phyloP scores from a whole-genome alignment of 2,888 invertebrate genomes.

The Chorisops tibialis region DNA sequence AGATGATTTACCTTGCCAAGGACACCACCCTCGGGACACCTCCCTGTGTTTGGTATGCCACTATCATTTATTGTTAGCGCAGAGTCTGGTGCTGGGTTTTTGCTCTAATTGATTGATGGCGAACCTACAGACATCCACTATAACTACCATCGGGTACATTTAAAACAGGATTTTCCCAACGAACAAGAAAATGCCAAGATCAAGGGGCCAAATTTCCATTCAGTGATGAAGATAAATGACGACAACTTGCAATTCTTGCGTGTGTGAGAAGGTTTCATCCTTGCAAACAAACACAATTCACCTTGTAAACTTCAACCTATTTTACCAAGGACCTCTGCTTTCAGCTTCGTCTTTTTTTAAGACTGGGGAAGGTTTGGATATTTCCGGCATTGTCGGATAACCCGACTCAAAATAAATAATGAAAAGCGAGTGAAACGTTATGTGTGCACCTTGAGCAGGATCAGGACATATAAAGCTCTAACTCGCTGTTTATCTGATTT shows the following conservation, averaged over 20 bases:
- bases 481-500: too few relatives aligned
- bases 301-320: not conserved
- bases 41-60: not conserved
- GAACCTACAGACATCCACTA: not conserved
- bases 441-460: too few relatives aligned
- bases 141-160: not conserved
- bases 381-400: too few relatives aligned
- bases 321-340: too few relatives aligned
- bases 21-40: too few relatives aligned
- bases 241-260: constrained; percentile 8
- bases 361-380: too few relatives aligned
- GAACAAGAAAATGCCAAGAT: constrained; percentile 14
- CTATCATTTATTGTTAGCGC: constrained; percentile 15
- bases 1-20: too few relatives aligned
- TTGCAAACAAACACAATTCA: not conserved
- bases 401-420: too few relatives aligned
- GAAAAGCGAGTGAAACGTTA: too few relatives aligned
- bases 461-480: too few relatives aligned
- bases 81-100: constrained; percentile 9
- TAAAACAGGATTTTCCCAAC: constrained; percentile 12
- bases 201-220: constrained; percentile 16
- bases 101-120: constrained; percentile 22
- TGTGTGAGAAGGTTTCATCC: not conserved
- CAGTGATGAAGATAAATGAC: constrained; percentile 20
- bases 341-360: too few relatives aligned